Conservation (phyloP, 2,797 vertebrate genomes). For the Centroberyx gerrardi region DNA sequence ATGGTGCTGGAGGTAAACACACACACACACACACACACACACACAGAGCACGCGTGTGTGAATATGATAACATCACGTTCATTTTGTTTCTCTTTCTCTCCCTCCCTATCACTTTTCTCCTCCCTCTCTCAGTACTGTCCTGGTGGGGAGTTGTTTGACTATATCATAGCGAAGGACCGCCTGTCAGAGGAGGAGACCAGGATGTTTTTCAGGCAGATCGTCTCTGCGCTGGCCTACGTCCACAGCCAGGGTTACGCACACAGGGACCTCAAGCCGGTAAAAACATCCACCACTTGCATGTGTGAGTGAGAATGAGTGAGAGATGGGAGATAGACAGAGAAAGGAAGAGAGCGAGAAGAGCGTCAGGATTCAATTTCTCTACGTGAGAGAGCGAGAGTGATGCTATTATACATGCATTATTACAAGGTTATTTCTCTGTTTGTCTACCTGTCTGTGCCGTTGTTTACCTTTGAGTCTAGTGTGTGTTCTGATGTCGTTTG, state of each 20-base stretch:
- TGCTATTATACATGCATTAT: too few relatives aligned
- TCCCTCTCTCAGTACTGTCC: constrained; percentile 90
- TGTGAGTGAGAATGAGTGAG: not conserved
- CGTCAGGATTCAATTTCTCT: too few relatives aligned
- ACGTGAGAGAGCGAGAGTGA: too few relatives aligned
- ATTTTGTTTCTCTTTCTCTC: not conserved
- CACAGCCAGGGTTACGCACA: constrained; percentile 96
- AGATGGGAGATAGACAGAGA: not conserved
- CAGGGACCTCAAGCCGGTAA: constrained; percentile 96
- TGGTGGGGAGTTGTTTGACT: constrained; percentile 96
- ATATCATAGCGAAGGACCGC: constrained; percentile 94
- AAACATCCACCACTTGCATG: constrained; percentile 25
- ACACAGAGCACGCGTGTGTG: accelerated
- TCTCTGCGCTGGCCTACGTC: constrained; percentile 94
- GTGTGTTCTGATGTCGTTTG: not conserved
- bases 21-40: not conserved
- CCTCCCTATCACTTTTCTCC: not conserved
- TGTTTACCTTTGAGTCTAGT: too few relatives aligned
- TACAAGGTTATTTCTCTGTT: too few relatives aligned
- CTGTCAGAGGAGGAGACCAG: constrained; percentile 94
- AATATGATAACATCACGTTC: not conserved
- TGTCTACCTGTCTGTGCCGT: too few relatives aligned
- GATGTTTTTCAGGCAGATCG: constrained; percentile 94
- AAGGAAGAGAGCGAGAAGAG: not conserved
- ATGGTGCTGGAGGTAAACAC: constrained; percentile 93